Base-by-base conservation (phyloP, 2,888 invertebrate genomes). In the Lamproptera curius region DNA sequence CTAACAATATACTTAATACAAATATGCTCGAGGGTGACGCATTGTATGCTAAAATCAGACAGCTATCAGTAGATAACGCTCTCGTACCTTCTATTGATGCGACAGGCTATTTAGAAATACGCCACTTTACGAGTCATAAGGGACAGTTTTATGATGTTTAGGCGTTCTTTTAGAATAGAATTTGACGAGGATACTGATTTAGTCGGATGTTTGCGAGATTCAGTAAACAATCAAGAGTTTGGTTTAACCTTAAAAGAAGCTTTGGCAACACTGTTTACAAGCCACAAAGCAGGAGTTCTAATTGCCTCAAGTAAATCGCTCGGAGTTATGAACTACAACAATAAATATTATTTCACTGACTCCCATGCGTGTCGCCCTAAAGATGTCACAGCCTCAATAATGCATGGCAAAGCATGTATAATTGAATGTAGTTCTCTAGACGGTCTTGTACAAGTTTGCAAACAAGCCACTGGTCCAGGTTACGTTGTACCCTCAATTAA, bases 361-460 rank as follows among this genome's bases (percentile, higher is more conserved):
- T 59, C 57, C 10, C 55, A 62, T 52, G 50, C 57, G 15, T 59
- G 59, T 55, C 61, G 61, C 9, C 36, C 47, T 31, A 59, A 58
- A 47, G 59, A 58, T 17, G 26, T 52, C 9, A 46, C 17, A 26
- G 49, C 55, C 4, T 17, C 3, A 23, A 39, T 33, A n/a, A 44
- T 9, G 2, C 14, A 35, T 11, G 34, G 34, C 5, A 35, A 35
- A 35, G 35, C 35, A 13, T 35, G 35, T 16, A 11, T 35, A 13
- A 6, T 34, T 5, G 34, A 34, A 34, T 34, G 34, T 14, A 14
- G 14, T 34, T 13, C 11, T 34, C 14, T 34, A 6, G n/a, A 34
- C 10, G 34, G 10, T n/a, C 34, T 34, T 34, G 34, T 13, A 4
- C 11, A n/a, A 34, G 14, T 34, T 34, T 34, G 34, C 14, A 34